phyloP scores from a whole-genome alignment of 2,888 invertebrate genomes.

The Epirrhoe alternata region DNA sequence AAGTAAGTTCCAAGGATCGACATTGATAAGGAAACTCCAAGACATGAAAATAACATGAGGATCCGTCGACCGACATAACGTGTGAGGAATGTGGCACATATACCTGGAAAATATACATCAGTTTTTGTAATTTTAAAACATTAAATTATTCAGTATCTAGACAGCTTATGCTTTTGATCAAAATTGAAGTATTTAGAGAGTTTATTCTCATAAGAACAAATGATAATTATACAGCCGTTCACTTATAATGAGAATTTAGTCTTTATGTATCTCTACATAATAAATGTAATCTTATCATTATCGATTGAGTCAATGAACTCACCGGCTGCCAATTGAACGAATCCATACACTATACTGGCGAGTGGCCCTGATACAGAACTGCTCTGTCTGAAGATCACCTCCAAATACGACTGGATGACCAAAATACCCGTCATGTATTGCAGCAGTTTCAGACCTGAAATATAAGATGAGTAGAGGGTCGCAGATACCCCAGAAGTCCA shows the following conservation, averaged over 20 bases:
- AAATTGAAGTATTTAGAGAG: too few species aligned
- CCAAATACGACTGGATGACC: slow-evolving; percentile 86
- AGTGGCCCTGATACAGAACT: slow-evolving; percentile 81
- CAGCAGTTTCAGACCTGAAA: slow-evolving; percentile 82
- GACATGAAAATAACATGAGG: slow-evolving; percentile 81
- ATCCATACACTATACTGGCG: slow-evolving; percentile 85
- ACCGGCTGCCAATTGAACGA: slow-evolving; percentile 85
- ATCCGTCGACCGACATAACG: slow-evolving; percentile 83
- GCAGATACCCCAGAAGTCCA: too few species aligned
- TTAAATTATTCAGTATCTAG: background rate
- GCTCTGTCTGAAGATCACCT: slow-evolving; percentile 84
- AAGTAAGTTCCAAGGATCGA: slow-evolving; percentile 82
- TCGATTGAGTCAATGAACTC: slow-evolving; percentile 36
- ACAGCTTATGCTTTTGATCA: background rate
- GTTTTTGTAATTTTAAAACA: background rate
- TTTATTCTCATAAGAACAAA: too few species aligned
- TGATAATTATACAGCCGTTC: too few species aligned
- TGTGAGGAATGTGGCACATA: slow-evolving; percentile 79
- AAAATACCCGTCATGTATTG: slow-evolving; percentile 86
- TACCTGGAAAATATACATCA: slow-evolving; percentile 54
- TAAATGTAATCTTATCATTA: slow-evolving; percentile 1
- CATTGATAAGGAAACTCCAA: slow-evolving; percentile 82
- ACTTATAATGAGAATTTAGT: too few species aligned
- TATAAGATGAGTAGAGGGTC: background rate
- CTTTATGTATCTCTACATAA: too few species aligned